These are phyloP conservation scores for Channa maculata DNA, from an alignment of 2,113 vertebrate species.

Conservation along the genomic window DNA sequence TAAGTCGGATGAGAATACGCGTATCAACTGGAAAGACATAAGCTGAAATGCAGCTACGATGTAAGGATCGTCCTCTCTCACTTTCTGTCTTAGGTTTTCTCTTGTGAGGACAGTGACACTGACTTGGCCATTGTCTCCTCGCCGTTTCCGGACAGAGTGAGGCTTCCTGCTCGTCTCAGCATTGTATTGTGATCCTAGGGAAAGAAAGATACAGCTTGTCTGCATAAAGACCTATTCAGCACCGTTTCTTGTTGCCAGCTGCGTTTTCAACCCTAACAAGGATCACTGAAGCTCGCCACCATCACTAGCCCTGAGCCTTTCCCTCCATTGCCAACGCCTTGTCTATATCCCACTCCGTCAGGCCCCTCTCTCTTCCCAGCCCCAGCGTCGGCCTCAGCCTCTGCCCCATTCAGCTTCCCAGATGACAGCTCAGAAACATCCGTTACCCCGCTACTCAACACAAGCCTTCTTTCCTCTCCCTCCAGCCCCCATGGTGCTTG, in stretches of 20 bases:
- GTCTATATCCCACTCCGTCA: conserved; percentile 17
- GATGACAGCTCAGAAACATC: conserved; percentile 73
- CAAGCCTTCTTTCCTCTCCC: conserved; percentile 57
- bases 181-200: conserved; percentile 55
- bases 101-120: conserved; percentile 48
- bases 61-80: conserved; percentile 37
- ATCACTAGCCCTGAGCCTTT: conserved; percentile 6
- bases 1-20: not conserved
- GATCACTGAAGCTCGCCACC: conserved; percentile 31
- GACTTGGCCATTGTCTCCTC: conserved; percentile 64
- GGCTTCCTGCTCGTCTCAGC: conserved; percentile 27
- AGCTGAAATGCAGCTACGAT: conserved; percentile 12
- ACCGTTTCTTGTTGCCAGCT: conserved; percentile 34
- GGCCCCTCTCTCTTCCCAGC: not conserved
- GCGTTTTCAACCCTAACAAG: conserved; percentile 23
- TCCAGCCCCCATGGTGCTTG: conserved; percentile 73
- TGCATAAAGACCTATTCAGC: conserved; percentile 68
- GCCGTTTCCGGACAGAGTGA: conserved; percentile 43
- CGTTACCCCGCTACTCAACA: conserved; percentile 53
- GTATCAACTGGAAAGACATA: not conserved
- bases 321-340: conserved; percentile 12
- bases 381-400: conserved; percentile 28
- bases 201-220: conserved; percentile 55
- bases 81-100: conserved; percentile 46
- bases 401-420: conserved; percentile 55